Evolutionary conservation across 2,113 vertebrate genomes (phyloP), one percentile per base, ranked within the genome.

Genomic region (Mandrillus leucophaeus): DNA sequence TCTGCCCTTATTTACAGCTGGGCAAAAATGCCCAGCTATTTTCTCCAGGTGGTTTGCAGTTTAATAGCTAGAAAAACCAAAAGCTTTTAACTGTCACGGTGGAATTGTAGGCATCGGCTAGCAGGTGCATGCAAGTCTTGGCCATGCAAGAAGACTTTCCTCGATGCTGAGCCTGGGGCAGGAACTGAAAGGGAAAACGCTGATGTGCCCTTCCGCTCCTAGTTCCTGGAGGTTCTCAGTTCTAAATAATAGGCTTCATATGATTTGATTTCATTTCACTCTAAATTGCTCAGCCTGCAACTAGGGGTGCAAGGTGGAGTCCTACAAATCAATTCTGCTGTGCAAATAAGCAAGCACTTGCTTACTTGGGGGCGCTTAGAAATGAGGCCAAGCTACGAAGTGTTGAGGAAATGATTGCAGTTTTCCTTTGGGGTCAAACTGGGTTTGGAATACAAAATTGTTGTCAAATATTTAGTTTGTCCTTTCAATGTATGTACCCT

Each of bases 1-100:
- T 45, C 91, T 5, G 2, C 81, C 78, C 14, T 52, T 85, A 32
- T 35, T 90, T 68, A 66, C 35, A 1, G 5, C n/a, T 10, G 20
- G n/a, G 40, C 70, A 68, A 88, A 96, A 81, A 82, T 23, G 1
- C 50, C 52, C 1, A 1, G 11, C 94, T 84, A 43, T 88, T 85
- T 93, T 50, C 76, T 85, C 32, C 7, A 66, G 81, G n/a, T 90
- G 88, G 85, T 84, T 92, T 92, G 48, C 76, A 81, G 30, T 38
- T 70, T 84, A 92, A 93, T 81, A 93, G 66, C 94, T 78, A 81
- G 95, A 68, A 96, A 95, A 83, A 70, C 40, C 7, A 9, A 79
- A 90, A 50, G 8, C 78, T 81, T 89, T 16, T 38, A 79, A 61
- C 9, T 32, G 81, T 72, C 22, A 0, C 1, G 0, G 72, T 78